Evolutionary conservation across 2,113 vertebrate species (phyloP), one percentile per base, ranked within the genome.

Genomic region (Hypomesus transpacificus): DNA sequence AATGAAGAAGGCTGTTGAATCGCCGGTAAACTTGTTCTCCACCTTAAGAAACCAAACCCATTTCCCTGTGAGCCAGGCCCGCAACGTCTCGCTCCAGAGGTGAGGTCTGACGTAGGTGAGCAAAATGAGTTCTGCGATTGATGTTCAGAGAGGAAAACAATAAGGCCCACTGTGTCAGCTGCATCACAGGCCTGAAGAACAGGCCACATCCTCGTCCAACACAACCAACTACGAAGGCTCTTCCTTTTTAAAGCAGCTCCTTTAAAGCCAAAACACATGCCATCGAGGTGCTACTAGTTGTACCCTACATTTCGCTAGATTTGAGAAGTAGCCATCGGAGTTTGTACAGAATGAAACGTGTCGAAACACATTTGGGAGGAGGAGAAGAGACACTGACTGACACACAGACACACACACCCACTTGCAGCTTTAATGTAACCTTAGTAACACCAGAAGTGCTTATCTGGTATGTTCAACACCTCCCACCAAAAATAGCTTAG

Each of bases 401-500:
- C n/a, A n/a, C 16, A 22, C n/a, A 51, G 8, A 50, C 4, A 5
- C 39, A 46, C 31, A 11, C n/a, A 4, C n/a, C 28, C 54, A 14
- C 58, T 72, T 60, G 22, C 16, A 60, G 24, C 60, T 63, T 70
- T 68, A 34, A 62, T 69, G 61, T 77, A 76, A 78, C 71, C 69
- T 76, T 75, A 81, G 76, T 22, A 73, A 68, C 78, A 76, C 74
- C 70, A 65, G 75, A 75, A 69, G 82, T 46, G 77, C 82, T 82
- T 80, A 77, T 73, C 54, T 64, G 75, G 75, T 75, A 77, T 7
- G 74, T 74, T 76, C 70, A 77, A 62, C 7, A 52, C 51, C 67
- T 74, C 60, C 60, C 54, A 76, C 58, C 22, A 59, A 82, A 86
- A 85, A 86, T 86, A 86, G 76, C 82, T 77, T 34, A 0, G 1